Conservation (phyloP, 2,113 vertebrate genomes). For the Calyptommatus sinebrachiatus region DNA sequence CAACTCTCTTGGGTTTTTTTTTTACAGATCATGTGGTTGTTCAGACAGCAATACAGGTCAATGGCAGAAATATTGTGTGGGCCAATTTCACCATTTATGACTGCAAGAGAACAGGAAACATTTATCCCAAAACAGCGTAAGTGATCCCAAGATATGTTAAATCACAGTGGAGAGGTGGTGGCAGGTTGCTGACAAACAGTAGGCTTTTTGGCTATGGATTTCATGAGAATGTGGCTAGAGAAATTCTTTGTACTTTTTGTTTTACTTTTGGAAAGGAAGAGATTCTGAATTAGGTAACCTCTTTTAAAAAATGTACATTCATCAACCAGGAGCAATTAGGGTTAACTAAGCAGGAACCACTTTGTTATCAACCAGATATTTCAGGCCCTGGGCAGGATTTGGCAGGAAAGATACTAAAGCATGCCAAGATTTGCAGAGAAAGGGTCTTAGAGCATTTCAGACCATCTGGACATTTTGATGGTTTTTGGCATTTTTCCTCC, state of each 20-base stretch:
- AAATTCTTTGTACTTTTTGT: neutral
- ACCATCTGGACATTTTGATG: conserved; percentile 55
- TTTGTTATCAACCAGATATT: neutral
- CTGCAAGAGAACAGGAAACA: conserved; percentile 82
- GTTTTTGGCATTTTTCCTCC: conserved; percentile 12
- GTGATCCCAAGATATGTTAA: conserved; percentile 38
- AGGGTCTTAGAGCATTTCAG: conserved; percentile 33
- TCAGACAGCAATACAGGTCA: conserved; percentile 83
- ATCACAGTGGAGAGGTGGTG: fast-evolving
- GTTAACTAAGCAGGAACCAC: neutral
- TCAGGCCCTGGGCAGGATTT: conserved; percentile 40
- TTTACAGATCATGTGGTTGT: conserved; percentile 85
- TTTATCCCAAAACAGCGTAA: conserved; percentile 86
- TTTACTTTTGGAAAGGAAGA: fast-evolving
- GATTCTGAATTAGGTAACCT: neutral
- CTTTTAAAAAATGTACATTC: neutral
- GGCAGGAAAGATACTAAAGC: neutral
- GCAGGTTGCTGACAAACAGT: conserved; percentile 10
- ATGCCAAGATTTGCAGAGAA: conserved; percentile 48
- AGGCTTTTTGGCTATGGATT: neutral
- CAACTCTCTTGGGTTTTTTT: conserved; percentile 55
- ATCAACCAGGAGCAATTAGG: fast-evolving
- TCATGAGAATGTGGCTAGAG: neutral
- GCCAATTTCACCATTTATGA: conserved; percentile 92
- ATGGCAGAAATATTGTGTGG: conserved; percentile 81